Conservation (phyloP, 2,113 vertebrate species). For the Mobula hypostoma region DNA sequence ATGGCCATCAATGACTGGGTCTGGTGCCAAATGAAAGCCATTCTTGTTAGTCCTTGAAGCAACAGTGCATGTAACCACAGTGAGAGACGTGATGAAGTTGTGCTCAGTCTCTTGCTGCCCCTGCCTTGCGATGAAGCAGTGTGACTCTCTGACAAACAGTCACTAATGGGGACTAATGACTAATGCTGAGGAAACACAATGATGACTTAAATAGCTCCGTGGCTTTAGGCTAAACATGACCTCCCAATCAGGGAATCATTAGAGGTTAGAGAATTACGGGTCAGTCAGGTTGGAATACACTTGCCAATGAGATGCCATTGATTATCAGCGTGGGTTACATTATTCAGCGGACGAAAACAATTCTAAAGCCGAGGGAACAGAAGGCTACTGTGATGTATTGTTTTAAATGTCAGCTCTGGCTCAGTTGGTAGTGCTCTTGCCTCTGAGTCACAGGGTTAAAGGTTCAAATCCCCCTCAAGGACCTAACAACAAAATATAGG, state of each 20-base stretch:
- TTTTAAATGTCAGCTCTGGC: neutral
- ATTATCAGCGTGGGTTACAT: neutral
- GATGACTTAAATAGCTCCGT: constrained; percentile 9
- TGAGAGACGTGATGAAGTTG: neutral
- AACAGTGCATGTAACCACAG: neutral
- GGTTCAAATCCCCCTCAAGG: neutral
- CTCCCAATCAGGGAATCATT: neutral
- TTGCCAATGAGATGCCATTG: neutral
- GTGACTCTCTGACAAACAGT: constrained; percentile 21
- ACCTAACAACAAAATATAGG: neutral
- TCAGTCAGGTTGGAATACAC: neutral
- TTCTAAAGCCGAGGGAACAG: neutral
- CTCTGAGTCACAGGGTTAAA: neutral
- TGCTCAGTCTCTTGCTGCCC: neutral
- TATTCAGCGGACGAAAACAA: neutral
- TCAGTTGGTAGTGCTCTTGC: neutral
- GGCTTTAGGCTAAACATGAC: neutral
- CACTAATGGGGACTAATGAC: constrained; percentile 25
- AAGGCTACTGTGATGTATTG: neutral
- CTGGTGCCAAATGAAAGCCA: neutral
- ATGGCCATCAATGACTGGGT: neutral
- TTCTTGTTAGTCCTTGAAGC: neutral
- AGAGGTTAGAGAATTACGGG: neutral
- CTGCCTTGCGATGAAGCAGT: neutral
- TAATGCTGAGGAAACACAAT: neutral